Conservation (phyloP, 2,888 invertebrate genomes). For the Rotaria magnacalcarata region DNA sequence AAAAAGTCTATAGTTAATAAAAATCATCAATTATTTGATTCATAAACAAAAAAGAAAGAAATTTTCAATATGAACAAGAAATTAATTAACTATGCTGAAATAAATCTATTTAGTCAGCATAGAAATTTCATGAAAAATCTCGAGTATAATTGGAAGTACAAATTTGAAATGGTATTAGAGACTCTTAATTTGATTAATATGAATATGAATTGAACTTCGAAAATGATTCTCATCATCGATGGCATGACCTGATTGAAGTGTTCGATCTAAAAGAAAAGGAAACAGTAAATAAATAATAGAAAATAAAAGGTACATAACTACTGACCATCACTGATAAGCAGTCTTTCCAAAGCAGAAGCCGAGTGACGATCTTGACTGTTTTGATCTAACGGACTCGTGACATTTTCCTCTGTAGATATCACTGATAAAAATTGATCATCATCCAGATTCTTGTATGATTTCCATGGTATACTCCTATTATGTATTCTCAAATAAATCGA, state of each 20-base stretch:
- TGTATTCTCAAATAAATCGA: neutral
- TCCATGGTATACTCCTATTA: neutral
- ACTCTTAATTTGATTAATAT: neutral
- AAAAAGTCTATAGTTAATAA: too few species aligned
- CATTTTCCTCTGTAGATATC: neutral
- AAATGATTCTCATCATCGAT: neutral
- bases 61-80: too few species aligned
- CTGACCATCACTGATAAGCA: neutral
- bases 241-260: too few species aligned
- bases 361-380: neutral
- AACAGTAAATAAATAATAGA: neutral
- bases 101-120: neutral
- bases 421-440: neutral
- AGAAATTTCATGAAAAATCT: too few species aligned
- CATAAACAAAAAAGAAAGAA: too few species aligned
- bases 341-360: neutral
- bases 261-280: neutral
- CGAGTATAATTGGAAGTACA: neutral
- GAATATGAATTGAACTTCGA: neutral
- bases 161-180: neutral
- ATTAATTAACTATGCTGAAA: too few species aligned
- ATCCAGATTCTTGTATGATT: neutral
- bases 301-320: neutral
- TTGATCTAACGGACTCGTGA: neutral
- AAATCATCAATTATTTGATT: too few species aligned